Evolutionary conservation across 2,113 vertebrate genomes (phyloP), one percentile per base, ranked within the genome.

Genomic region (Rhynchopsitta pachyrhyncha): DNA sequence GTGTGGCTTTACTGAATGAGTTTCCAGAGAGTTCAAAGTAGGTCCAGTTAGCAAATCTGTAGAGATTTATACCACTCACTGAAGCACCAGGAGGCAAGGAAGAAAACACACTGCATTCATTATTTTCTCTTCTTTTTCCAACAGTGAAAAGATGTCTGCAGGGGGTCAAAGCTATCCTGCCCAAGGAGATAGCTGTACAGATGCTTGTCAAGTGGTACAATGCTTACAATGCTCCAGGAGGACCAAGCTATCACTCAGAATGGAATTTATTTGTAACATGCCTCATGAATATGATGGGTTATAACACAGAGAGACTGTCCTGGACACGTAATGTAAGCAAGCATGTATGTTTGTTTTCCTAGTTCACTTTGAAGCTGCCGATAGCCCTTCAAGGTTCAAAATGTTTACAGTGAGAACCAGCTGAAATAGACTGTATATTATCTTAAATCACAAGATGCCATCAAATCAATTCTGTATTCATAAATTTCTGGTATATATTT

Each of bases 161-260:
- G 97, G 99, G 99, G 3, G 82, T 99, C 92, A 98, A 98, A 50
- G 98, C 98, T 88, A 98, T 99, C 91, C 97, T 99, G 71, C 99
- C 99, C 37, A 99, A 99, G 95, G 99, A 99, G 78, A 82, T 98
- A 37, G 99, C 99, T 1, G 98, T 99, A 94, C 99, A 99, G 98
- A 98, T 99, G 98, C 98, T 99, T 92, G 98, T 99, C 73, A 99
- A 99, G 96, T 99, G 99, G 99, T 99, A 99, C 95, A 99, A 99
- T 57, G 99, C 98, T 82, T 99, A 99, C 94, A 99, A 99, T 4
- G 99, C 99, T 9, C 99, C 99, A 0, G 99, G 99, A 24, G 99
- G 99, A 24, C 99, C 99, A 88, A 99, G 98, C 86, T 98, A 98
- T 80, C 99, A 99, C 79, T 98, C 98, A 0, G 99, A 99, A 93